Evolutionary conservation across 2,113 vertebrate species (phyloP).

Genomic region (Lanius ludovicianus): DNA sequence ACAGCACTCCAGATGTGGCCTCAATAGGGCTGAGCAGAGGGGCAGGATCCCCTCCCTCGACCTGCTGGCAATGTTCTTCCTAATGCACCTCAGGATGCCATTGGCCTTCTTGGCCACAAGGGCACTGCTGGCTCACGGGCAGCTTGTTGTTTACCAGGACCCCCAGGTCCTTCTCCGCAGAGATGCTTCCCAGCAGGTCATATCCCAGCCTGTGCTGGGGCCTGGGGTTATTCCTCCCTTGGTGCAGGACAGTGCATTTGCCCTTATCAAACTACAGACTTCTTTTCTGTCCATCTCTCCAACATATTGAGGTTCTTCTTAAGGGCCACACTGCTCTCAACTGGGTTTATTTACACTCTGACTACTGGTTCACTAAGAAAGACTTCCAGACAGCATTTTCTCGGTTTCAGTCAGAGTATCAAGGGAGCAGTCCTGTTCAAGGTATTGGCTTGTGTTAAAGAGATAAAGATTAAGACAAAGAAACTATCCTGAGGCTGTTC

Average conservation of each 20-base stretch:
- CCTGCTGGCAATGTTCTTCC: background rate
- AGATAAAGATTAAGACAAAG: background rate
- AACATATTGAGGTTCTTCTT: background rate
- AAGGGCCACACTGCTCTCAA: background rate
- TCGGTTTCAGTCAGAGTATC: background rate
- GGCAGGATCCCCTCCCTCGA: accelerated
- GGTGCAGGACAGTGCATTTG: background rate
- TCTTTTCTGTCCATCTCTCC: background rate
- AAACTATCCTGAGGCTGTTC: background rate
- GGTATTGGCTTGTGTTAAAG: background rate
- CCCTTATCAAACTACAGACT: background rate
- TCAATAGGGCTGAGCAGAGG: background rate
- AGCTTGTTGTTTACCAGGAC: background rate
- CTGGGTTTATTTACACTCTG: background rate
- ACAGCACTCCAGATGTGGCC: background rate
- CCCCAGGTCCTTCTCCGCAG: background rate
- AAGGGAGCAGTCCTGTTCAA: background rate
- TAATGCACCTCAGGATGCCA: background rate
- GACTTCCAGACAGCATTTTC: accelerated
- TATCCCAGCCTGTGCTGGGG: accelerated
- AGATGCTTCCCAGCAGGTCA: background rate
- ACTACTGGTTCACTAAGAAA: background rate
- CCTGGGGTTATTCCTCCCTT: background rate
- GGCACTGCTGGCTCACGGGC: background rate
- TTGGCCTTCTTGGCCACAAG: background rate